Conservation (phyloP, 1,140 invertebrate species). For the Zophobas morio region DNA sequence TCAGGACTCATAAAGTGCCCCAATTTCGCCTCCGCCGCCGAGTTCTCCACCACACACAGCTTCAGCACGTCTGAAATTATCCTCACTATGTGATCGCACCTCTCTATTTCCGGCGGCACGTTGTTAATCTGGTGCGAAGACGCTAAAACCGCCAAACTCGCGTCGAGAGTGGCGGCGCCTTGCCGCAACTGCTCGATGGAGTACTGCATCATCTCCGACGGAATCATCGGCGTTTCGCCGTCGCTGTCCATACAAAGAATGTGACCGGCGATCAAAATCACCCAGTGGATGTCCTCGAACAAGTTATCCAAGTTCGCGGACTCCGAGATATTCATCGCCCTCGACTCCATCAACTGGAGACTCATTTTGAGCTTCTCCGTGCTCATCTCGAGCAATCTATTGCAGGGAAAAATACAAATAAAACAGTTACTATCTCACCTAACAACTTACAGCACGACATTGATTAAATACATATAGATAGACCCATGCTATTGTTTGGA, state of each 20-base stretch:
- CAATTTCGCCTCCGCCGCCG: conserved; percentile 75
- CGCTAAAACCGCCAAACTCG: conserved; percentile 69
- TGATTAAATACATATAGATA: too few species aligned
- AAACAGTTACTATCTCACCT: too few species aligned
- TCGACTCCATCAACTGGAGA: conserved; percentile 76
- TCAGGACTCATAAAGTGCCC: conserved; percentile 83
- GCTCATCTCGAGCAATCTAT: conserved; percentile 76
- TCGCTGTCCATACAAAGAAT: conserved; percentile 80
- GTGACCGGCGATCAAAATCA: conserved; percentile 85
- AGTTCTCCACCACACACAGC: conserved; percentile 79
- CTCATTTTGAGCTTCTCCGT: conserved; percentile 75
- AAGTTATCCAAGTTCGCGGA: conserved; percentile 73
- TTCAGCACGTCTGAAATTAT: conserved; percentile 78
- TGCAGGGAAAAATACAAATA: conserved; percentile 21
- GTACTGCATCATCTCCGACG: conserved; percentile 81
- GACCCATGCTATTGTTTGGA: too few species aligned
- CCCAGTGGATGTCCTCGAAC: conserved; percentile 93
- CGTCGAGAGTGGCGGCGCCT: conserved; percentile 52
- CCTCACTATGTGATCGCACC: conserved; percentile 76
- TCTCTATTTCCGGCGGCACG: conserved; percentile 69
- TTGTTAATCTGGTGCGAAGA: conserved; percentile 68
- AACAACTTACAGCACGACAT: too few species aligned
- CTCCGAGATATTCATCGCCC: conserved; percentile 72
- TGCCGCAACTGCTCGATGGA: conserved; percentile 72
- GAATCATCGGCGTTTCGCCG: conserved; percentile 84